Conservation (phyloP, 2,113 vertebrate species). For the Pterophyllum scalare region DNA sequence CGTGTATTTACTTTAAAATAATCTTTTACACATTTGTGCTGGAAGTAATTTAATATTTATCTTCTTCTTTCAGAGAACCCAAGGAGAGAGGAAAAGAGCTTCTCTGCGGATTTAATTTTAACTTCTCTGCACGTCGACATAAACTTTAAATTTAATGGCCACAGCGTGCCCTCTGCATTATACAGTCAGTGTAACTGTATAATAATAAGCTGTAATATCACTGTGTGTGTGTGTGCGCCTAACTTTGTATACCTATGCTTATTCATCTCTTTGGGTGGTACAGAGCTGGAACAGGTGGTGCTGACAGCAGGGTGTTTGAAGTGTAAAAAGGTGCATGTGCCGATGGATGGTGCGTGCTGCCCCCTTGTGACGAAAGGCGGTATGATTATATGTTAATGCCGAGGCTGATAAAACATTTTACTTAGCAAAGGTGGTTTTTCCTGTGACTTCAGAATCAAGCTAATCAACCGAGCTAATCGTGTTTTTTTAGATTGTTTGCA, state of each 20-base stretch:
- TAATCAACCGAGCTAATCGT: too few species aligned
- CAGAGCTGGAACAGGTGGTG: not conserved
- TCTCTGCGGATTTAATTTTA: not conserved
- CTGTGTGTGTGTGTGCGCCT: not conserved
- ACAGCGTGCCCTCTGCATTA: not conserved
- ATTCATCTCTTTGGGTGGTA: not conserved
- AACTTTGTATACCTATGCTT: not conserved
- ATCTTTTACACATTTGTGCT: not conserved
- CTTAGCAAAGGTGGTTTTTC: not conserved
- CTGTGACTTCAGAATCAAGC: too few species aligned
- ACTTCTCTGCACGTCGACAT: not conserved
- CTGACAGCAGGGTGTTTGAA: not conserved
- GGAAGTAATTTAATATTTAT: not conserved
- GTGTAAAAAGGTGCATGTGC: not conserved
- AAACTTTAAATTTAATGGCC: not conserved
- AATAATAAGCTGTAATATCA: not conserved
- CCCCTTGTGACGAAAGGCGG: not conserved
- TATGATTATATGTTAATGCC: not conserved
- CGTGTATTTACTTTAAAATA: not conserved
- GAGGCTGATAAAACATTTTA: not conserved
- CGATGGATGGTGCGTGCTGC: not conserved
- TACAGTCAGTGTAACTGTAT: not conserved
- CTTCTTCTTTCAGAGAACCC: not conserved
- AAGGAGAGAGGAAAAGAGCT: not conserved
- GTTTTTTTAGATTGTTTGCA: not conserved